Evolutionary conservation across 2,113 vertebrate species (phyloP), one percentile per base, ranked within the genome.

Genomic region (Lepidothrix coronata): DNA sequence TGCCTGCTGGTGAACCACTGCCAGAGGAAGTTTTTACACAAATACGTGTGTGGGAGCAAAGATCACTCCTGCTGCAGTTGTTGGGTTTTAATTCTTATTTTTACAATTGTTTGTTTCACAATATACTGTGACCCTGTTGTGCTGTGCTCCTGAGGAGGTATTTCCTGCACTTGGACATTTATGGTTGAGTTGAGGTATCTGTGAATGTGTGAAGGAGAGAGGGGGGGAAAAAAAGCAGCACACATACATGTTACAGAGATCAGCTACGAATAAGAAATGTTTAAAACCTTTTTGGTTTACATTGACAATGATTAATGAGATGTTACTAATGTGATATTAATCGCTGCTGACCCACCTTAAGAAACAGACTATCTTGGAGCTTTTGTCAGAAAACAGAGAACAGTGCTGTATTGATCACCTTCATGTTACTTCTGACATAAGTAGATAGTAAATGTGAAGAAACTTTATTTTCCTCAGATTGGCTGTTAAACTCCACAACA

Each of bases 1-100:
- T 96, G 98, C 96, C 97, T 97, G 78, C 96, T 96, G 96, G 85
- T 94, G 96, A 97, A 96, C 94, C 95, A 43, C 91, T 89, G 96
- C 95, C 97, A 93, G 94, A 94, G 78, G 91, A 97, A 91, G 96
- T 96, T 97, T 95, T 89, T 86, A 76, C 68, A 88, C 84, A 86
- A 91, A 85, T 93, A 86, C 35, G 35, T 72, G 30, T 37, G 54
- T 51, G 73, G 80, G 92, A 92, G 72, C 83, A 95, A 93, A 80
- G 75, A 86, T 82, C 67, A 35, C 24, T 88, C n/a, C 66, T 10
- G 24, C 66, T 91, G 65, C 25, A 25, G 18, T 62, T 33, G 58
- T 15, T 85, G 37, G 37, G 18, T 24, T 66, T 58, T 84, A 37
- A 3, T 28, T 70, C 52, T 70, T 91, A 63, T 71, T 91, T 70